Conservation (phyloP, 2,888 invertebrate species). For the Ochropleura plecta region DNA sequence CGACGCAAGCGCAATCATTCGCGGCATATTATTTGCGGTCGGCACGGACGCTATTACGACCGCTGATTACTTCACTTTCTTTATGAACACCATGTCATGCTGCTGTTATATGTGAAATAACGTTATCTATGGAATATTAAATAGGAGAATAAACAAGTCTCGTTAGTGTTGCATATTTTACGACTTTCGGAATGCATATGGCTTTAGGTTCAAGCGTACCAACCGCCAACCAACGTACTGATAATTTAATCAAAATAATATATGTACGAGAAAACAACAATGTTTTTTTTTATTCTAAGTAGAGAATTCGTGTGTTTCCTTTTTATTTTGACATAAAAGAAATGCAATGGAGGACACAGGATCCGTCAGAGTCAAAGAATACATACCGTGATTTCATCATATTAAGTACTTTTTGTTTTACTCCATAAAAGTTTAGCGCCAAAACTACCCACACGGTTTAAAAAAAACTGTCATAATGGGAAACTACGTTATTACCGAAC, state of each 20-base stretch:
- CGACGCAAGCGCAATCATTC: conserved; percentile 60
- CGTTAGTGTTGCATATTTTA: neutral
- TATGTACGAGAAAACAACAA: too few relatives aligned
- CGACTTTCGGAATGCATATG: neutral
- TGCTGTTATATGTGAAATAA: conserved; percentile 29
- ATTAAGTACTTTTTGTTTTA: too few relatives aligned
- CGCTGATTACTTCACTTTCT: conserved; percentile 82
- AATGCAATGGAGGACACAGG: too few relatives aligned
- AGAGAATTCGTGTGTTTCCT: too few relatives aligned
- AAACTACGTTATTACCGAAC: too few relatives aligned
- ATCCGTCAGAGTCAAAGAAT: too few relatives aligned
- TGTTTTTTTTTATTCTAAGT: too few relatives aligned
- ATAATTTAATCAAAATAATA: neutral
- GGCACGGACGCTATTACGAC: conserved; percentile 70
- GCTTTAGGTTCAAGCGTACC: neutral
- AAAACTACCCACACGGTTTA: too few relatives aligned
- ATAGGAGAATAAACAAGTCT: neutral
- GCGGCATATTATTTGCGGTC: conserved; percentile 77
- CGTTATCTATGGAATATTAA: conserved; percentile 4
- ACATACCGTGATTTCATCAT: too few relatives aligned
- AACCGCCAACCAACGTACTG: neutral
- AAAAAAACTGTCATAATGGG: too few relatives aligned
- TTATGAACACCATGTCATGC: conserved; percentile 61
- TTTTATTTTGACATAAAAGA: too few relatives aligned
- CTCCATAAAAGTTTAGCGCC: too few relatives aligned